Base-by-base conservation (phyloP, 2,797 vertebrate species). In the Halcyon smyrnensis region DNA sequence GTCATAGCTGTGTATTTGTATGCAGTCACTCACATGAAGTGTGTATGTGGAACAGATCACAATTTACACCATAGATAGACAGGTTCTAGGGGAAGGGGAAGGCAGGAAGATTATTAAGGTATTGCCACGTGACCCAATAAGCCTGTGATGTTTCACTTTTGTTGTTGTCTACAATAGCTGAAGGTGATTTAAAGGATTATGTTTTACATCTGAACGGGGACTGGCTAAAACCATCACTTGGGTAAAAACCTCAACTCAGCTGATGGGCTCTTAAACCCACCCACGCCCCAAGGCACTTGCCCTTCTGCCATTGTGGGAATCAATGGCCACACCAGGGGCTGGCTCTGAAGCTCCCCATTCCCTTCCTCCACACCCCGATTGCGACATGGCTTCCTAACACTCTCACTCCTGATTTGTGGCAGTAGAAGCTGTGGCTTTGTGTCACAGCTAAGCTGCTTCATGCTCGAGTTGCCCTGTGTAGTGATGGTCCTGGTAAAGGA, bases 91-190 rank as follows among this genome's bases (percentile, higher is more conserved):
- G 28, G 37, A 85, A 83, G n/a, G 18, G 23, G 79, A 80, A 70
- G 28, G 34, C 36, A 70, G 56, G 13, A 62, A 53, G 28, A n/a
- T 80, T 76, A 79, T 69, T 62, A 59, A 76, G 34, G 10, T 48
- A 24, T 50, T 2, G 1, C 59, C 9, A 13, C 0, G 0, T 87
- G 39, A 73, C 15, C 50, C 37, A 34, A 0, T 37, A 53, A 51
- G 11, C 63, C 75, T 36, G 34, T 59, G 63, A 32, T 7, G 4
- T 93, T 91, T 85, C 10, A 50, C 67, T 76, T 79, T 2, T 54
- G 8, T 24, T 68, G 17, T 60, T 82, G 32, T 64, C 62, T 81
- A 45, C 62, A 60, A 0, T 16, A 70, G 36, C 60, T 78, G 60
- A 78, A 90, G n/a, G 57, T 48, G 50, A 23, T 63, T 56, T 45